These are phyloP conservation scores for Helleia helle DNA, from an alignment of 2,888 invertebrate species.

Conservation along the genomic window DNA sequence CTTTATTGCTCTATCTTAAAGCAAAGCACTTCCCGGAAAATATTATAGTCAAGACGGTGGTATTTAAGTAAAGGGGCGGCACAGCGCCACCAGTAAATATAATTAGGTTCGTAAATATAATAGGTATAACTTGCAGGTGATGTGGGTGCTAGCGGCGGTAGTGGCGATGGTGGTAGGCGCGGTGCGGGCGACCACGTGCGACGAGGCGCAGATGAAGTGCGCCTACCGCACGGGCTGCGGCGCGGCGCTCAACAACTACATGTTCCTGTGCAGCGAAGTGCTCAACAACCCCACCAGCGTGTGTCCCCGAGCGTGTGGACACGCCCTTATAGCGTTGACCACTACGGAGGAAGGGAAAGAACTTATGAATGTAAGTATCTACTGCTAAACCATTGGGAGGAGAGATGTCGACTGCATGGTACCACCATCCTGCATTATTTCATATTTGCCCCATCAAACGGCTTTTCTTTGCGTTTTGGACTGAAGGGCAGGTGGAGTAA, in stretches of 20 bases:
- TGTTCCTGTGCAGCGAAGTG: slow-evolving; percentile 80
- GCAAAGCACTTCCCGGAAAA: no score
- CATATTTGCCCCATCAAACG: no score
- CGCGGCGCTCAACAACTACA: slow-evolving; percentile 83
- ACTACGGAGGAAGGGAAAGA: slow-evolving; percentile 86
- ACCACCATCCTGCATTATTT: no score
- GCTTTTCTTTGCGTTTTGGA: no score
- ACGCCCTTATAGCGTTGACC: slow-evolving; percentile 84
- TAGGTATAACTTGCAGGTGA: slow-evolving; percentile 53
- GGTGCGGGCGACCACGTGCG: slow-evolving; percentile 66
- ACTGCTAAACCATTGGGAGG: no score
- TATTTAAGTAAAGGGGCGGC: no score
- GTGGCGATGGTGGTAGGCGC: slow-evolving; percentile 34
- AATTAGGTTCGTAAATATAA: no score
- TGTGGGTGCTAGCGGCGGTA: slow-evolving; percentile 51
- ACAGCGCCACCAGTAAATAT: no score
- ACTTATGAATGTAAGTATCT: slow-evolving; percentile 81
- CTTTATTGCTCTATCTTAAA: no score
- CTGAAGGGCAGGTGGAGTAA: no score
- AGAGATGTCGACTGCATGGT: no score
- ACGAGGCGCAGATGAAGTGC: slow-evolving; percentile 81
- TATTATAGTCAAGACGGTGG: no score
- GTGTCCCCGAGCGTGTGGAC: slow-evolving; percentile 83
- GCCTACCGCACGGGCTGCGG: slow-evolving; percentile 85
- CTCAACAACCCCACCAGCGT: slow-evolving; percentile 71